Evolutionary conservation across 2,888 invertebrate species (phyloP).

Genomic region (Lymantria dispar): DNA sequence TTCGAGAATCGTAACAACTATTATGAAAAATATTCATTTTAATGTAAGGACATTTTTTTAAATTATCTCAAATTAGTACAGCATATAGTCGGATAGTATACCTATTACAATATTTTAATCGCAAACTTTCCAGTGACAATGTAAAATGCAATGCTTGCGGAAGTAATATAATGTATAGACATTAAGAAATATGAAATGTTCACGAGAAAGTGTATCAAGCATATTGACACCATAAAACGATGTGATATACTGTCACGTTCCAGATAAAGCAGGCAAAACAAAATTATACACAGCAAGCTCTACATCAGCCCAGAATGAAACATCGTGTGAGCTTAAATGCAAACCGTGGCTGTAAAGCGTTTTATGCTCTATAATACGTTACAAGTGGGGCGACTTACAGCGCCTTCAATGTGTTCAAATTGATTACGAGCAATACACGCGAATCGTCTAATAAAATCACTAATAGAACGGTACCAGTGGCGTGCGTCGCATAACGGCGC

Average conservation of each 20-base stretch:
- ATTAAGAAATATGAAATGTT: no score
- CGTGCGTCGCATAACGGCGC: constrained; percentile 78
- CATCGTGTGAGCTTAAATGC: constrained; percentile 58
- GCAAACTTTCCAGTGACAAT: no score
- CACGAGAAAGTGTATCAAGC: background rate
- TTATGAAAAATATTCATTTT: no score
- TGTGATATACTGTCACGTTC: constrained; percentile 49
- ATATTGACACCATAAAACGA: constrained; percentile 31
- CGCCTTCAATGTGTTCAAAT: constrained; percentile 60
- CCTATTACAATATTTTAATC: no score
- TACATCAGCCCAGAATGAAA: constrained; percentile 49
- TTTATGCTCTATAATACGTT: constrained; percentile 64
- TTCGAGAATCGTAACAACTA: no score
- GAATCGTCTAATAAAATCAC: constrained; percentile 79
- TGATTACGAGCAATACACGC: constrained; percentile 76
- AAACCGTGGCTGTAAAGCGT: constrained; percentile 48
- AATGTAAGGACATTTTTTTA: no score
- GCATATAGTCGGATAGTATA: no score
- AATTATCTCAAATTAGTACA: no score
- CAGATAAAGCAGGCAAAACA: constrained; percentile 46
- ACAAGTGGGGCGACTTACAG: constrained; percentile 65
- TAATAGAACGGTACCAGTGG: constrained; percentile 78
- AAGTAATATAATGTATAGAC: no score
- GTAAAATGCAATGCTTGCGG: no score
- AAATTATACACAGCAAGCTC: constrained; percentile 53